Evolutionary conservation across 2,797 vertebrate species (phyloP).

Genomic region (Chelon auratus): DNA sequence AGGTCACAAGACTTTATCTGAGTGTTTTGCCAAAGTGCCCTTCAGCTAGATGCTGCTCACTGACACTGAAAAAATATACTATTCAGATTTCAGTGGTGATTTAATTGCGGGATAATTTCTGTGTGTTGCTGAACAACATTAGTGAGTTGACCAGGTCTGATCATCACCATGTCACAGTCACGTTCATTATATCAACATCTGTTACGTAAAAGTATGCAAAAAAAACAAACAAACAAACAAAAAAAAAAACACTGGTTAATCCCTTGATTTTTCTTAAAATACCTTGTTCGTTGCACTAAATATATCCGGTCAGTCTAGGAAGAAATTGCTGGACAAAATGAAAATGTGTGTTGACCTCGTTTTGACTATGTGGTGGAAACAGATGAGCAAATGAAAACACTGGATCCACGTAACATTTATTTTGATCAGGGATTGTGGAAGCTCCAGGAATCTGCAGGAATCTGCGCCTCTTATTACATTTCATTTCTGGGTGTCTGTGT

Average conservation of each 20-base stretch:
- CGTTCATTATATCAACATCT: conserved; percentile 14
- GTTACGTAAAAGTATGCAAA: conserved; percentile 49
- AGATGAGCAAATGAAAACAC: conserved; percentile 64
- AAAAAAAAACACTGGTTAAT: conserved; percentile 56
- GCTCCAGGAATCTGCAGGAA: conserved; percentile 44
- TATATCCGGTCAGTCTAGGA: conserved; percentile 64
- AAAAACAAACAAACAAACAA: conserved; percentile 17
- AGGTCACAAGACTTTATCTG: conserved; percentile 51
- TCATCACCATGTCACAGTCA: conserved; percentile 1
- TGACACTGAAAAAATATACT: not conserved
- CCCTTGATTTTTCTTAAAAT: conserved; percentile 72
- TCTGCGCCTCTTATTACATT: conserved; percentile 44
- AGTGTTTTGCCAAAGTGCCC: conserved; percentile 19
- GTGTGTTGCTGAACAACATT: conserved; percentile 22
- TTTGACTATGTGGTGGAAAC: conserved; percentile 59
- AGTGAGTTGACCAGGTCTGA: conserved; percentile 17
- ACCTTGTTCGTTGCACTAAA: conserved; percentile 60
- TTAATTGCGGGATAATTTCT: conserved; percentile 25
- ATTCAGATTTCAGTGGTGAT: conserved; percentile 7
- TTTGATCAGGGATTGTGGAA: conserved; percentile 68
- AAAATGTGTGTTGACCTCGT: conserved; percentile 73
- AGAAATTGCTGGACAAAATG: conserved; percentile 69
- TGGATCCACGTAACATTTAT: conserved; percentile 52
- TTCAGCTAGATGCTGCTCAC: conserved; percentile 16
- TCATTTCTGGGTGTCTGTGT: conserved; percentile 33